Percentiles rank a stretch among this genome's conserved stretches.
Evolutionary conservation across 2,113 vertebrate species (phyloP).

Genomic region (Smithornis capensis): DNA sequence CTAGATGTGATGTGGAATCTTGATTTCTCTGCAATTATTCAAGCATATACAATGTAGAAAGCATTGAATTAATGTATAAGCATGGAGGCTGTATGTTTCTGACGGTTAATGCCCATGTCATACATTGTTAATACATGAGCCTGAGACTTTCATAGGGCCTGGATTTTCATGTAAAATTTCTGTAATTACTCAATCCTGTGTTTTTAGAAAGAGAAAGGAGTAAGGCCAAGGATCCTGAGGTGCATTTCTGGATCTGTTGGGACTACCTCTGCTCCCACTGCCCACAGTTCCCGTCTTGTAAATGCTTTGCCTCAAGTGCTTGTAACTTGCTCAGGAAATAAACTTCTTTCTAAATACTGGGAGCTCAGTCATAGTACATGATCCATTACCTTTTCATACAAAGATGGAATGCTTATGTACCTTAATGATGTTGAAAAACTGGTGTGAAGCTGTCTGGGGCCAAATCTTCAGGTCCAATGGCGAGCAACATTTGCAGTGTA

Average conservation of each 20-base stretch:
- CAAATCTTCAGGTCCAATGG: neutral
- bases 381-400: neutral
- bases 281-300: neutral
- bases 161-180: neutral
- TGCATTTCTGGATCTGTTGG: neutral
- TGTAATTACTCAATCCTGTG: neutral
- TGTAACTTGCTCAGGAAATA: neutral
- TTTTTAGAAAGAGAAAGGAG: neutral
- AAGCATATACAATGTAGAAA: neutral
- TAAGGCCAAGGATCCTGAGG: neutral
- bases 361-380: neutral
- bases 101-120: neutral
- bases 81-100: neutral
- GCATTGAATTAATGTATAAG: neutral
- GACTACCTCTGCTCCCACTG: neutral
- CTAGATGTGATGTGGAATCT: neutral
- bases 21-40: neutral
- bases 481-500: neutral
- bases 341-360: neutral
- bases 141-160: neutral
- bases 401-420: neutral
- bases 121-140: neutral
- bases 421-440: neutral
- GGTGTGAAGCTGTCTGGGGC: neutral
- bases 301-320: neutral